Evolutionary conservation across 2,888 invertebrate species (phyloP).

Genomic region (Lasioglossum vierecki): DNA sequence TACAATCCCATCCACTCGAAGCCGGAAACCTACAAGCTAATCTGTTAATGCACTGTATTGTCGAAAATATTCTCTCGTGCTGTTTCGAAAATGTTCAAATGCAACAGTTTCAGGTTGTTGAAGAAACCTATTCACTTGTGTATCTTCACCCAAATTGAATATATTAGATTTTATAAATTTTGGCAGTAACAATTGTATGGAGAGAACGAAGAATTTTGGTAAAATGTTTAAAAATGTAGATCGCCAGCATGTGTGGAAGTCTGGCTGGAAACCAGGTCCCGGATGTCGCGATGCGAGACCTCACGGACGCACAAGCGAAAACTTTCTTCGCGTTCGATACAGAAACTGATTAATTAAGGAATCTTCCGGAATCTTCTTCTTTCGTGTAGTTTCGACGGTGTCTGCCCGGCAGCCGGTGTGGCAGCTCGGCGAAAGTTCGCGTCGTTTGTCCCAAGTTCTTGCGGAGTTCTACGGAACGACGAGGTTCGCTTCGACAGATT

Average conservation of each 20-base stretch:
- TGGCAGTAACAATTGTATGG: background rate
- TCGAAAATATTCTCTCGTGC: too few species aligned
- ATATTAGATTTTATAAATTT: too few species aligned
- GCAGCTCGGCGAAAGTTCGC: conserved; percentile 12
- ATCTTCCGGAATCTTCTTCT: conserved; percentile 29
- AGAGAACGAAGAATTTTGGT: background rate
- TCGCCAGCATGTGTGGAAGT: background rate
- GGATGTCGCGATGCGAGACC: background rate
- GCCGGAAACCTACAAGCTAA: background rate
- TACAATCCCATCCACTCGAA: too few species aligned
- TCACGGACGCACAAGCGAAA: background rate
- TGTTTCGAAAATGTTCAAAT: too few species aligned
- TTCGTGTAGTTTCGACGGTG: conserved; percentile 16
- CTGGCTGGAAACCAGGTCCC: background rate
- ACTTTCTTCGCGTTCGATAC: conserved; percentile 17
- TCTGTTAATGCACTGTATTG: too few species aligned
- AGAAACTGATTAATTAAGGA: conserved; percentile 43
- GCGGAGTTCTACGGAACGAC: conserved; percentile 3
- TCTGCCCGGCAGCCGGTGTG: background rate
- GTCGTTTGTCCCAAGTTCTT: conserved; percentile 25
- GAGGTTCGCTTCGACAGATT: conserved; percentile 30
- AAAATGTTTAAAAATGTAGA: background rate
- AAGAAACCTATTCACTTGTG: too few species aligned
- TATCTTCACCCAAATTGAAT: too few species aligned
- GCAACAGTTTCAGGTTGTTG: too few species aligned